Evolutionary conservation across 2,113 vertebrate species (phyloP), one percentile per base, ranked within the genome.

Genomic region (Abramis brama): DNA sequence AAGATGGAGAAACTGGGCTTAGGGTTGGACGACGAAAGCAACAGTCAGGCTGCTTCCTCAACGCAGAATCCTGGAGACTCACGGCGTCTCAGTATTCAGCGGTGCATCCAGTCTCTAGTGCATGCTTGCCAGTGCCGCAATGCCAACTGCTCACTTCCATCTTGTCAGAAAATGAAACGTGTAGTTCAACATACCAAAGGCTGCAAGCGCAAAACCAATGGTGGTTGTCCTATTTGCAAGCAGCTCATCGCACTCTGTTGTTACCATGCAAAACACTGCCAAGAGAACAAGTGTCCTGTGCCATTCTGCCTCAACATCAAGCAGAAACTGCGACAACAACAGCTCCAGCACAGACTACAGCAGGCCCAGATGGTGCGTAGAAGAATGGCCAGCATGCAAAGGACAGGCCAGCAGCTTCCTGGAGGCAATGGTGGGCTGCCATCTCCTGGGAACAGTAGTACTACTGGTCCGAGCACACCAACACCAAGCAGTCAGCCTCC

Each of bases 291-390:
- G 94, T 99, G 98, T 85, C 98, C 98, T 0, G 98, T 99, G 88
- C 98, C 98, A 0, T 99, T 99, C 95, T 99, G 98, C 92, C 96
- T 99, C 84, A 99, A 99, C 89, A 99, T 99, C 92, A 99, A 99
- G 95, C 98, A 99, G 89, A 99, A 99, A 92, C 96, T 99, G n/a
- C 96, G 97, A 23, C 98, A 99, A 81, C 98, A 99, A 82, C 98
- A 99, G 89, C 95, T 99, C 71, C 98, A 99, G 93, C 97, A 99
- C 91, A 92, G 98, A 74, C 95, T 99, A 39, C 98, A 99, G 73
- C 98, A 99, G 89, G 98, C 97, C 0, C 98, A 99, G 94, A 99
- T 99, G 98, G 94, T 99, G 3, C 94, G 98, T 0, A 94, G 98
- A 89, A 95, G 98, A 87, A 97, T 99, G 96, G 97, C 98, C 8